These are phyloP conservation scores for Thermophis baileyi DNA, from an alignment of 2,113 vertebrate genomes.

Conservation along the genomic window DNA sequence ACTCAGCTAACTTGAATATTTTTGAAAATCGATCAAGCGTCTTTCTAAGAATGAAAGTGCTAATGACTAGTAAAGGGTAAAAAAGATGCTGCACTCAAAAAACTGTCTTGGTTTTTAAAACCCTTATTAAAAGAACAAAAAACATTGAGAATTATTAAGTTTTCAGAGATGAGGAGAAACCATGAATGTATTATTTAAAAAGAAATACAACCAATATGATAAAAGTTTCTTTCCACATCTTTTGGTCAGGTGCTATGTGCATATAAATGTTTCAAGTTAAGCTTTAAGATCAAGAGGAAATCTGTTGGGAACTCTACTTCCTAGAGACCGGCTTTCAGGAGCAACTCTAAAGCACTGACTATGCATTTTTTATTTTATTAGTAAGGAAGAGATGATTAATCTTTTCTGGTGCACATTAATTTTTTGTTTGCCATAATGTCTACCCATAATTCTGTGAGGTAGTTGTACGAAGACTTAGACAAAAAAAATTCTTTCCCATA, in stretches of 20 bases:
- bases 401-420: constrained; percentile 55
- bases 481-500: constrained; percentile 13
- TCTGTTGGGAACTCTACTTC: constrained; percentile 75
- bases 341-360: constrained; percentile 66
- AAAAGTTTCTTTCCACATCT: constrained; percentile 64
- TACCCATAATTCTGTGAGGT: constrained; percentile 53
- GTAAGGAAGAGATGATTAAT: constrained; percentile 70
- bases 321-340: constrained; percentile 69
- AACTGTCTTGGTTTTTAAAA: constrained; percentile 52
- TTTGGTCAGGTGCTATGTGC: constrained; percentile 73
- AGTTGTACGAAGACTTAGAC: constrained; percentile 43
- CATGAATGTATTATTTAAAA: constrained; percentile 73
- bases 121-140: constrained; percentile 49
- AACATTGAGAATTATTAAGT: constrained; percentile 55
- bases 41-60: constrained; percentile 18
- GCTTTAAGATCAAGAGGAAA: constrained; percentile 77
- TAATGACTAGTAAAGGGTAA: constrained; percentile 16
- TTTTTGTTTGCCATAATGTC: constrained; percentile 65
- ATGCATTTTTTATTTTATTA: constrained; percentile 74
- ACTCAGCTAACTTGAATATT: constrained; percentile 5
- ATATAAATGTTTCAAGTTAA: constrained; percentile 80
- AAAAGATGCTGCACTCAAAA: constrained; percentile 27
- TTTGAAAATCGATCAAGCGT: constrained; percentile 18
- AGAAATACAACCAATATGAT: constrained; percentile 70
- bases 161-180: constrained; percentile 52